Evolutionary conservation across 2,113 vertebrate genomes (phyloP), one percentile per base, ranked within the genome.

Genomic region (Illadopsis cleaveri): DNA sequence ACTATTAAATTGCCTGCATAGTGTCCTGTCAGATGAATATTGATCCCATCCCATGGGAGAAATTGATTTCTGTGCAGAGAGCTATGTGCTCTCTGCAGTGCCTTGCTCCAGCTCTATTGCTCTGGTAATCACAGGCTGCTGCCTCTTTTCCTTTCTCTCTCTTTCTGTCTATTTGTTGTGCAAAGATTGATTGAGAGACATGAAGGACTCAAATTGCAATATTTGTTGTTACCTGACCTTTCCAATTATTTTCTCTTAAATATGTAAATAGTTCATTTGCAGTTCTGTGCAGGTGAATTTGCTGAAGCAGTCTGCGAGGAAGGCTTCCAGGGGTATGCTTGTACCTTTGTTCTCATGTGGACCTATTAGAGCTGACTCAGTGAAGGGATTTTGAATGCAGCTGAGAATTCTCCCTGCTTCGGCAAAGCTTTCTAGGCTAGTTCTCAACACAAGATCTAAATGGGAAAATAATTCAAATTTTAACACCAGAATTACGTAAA

Each of bases 1-100:
- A 23, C 93, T 96, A 80, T 94, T 95, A 97, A 95, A 95, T 95
- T 94, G 96, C 95, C 94, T 93, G 83, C 85, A 91, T 73, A 47
- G 73, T 91, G 94, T 94, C 93, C 91, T 97, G 95, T 95, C 96
- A 96, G 96, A 78, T 71, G 84, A 80, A 82, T 96, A 96, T 96
- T 66, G 96, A 96, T 94, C 95, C 68, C 78, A 33, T 95, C 95
- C 94, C 89, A 33, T 56, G 92, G 89, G 96, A 91, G 83, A 72
- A 72, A 97, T 96, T 82, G 96, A 97, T 97, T 96, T 96, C 73
- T 7, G 60, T 79, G 80, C 83, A 82, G 89, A 92, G 72, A 82
- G 83, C 86, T 91, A 0, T 94, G 94, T 86, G 86, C 84, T 88
- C 73, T 92, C 95, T 85, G 86, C 83, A 40, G 66, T 20, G 81